Conservation (phyloP, 1,140 invertebrate genomes). For the Dufourea novaeangliae region DNA sequence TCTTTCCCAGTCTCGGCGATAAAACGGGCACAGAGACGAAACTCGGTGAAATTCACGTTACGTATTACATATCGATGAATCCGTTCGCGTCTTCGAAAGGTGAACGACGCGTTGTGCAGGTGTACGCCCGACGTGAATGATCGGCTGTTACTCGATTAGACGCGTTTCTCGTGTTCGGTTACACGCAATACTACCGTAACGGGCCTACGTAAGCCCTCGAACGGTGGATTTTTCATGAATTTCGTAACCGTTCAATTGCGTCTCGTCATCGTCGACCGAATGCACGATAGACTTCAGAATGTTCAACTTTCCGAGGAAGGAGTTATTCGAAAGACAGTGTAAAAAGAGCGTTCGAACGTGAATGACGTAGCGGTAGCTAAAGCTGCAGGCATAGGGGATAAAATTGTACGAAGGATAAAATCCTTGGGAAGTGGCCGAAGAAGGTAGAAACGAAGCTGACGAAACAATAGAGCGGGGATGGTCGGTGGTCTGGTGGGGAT, state of each 20-base stretch:
- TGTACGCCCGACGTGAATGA: slow-evolving; percentile 23
- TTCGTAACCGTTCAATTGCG: slow-evolving; percentile 18
- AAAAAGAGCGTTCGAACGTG: too few relatives aligned
- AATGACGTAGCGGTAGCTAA: slow-evolving; percentile 17
- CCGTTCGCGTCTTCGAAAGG: slow-evolving; percentile 41
- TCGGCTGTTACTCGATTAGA: slow-evolving; percentile 45
- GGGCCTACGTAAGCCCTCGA: slow-evolving; percentile 1
- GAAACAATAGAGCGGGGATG: slow-evolving; percentile 34
- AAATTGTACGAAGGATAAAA: slow-evolving; percentile 3
- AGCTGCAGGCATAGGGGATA: neutral
- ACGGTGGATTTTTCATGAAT: slow-evolving; percentile 10
- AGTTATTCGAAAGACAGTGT: too few relatives aligned
- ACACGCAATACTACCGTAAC: slow-evolving; percentile 32
- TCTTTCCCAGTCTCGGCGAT: slow-evolving; percentile 21
- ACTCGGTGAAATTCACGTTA: slow-evolving; percentile 49
- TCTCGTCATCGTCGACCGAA: too few relatives aligned
- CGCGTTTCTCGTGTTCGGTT: slow-evolving; percentile 42
- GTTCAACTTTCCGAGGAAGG: too few relatives aligned
- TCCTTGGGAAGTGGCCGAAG: neutral
- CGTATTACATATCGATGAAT: slow-evolving; percentile 46
- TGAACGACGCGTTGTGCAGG: slow-evolving; percentile 18
- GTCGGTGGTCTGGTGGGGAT: slow-evolving; percentile 55
- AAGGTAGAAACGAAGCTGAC: neutral
- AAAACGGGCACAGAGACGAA: slow-evolving; percentile 36
- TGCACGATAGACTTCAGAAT: neutral